A percentile compares a stretch with the other conserved stretches of the same genome.
Conservation (phyloP, 2,888 invertebrate species). For the Dioctria linearis region DNA sequence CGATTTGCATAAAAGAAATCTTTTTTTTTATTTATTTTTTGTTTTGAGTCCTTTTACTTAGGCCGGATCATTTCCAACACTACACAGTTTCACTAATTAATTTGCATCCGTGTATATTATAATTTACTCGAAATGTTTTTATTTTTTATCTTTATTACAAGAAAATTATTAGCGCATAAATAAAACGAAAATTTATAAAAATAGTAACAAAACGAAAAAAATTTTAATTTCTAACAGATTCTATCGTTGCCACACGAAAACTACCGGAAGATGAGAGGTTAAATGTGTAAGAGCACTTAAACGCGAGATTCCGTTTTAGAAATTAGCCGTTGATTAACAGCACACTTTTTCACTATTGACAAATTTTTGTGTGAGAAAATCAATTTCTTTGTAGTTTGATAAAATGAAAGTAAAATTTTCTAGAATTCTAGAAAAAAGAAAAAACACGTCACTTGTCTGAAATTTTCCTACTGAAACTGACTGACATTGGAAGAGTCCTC, state of each 20-base stretch:
- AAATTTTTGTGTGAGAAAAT: constrained; percentile 12
- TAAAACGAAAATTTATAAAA: constrained; percentile 37
- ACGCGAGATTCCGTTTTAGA: background rate
- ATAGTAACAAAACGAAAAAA: constrained; percentile 22
- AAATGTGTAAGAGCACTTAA: background rate
- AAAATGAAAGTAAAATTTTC: constrained; percentile 23
- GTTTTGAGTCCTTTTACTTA: constrained; percentile 4
- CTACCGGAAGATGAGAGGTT: constrained; percentile 18
- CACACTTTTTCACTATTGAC: background rate
- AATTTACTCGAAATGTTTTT: constrained; percentile 15
- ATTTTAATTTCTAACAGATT: constrained; percentile 5
- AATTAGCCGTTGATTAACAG: background rate
- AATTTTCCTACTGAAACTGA: constrained; percentile 34
- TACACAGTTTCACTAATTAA: constrained; percentile 9
- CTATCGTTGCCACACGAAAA: constrained; percentile 7
- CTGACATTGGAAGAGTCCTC: background rate
- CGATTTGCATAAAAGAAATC: background rate
- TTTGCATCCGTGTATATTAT: constrained; percentile 45
- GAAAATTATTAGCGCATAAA: background rate
- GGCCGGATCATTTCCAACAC: constrained; percentile 27
- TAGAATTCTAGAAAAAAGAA: constrained; percentile 8
- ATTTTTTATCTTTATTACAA: constrained; percentile 26
- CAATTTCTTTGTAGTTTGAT: constrained; percentile 17
- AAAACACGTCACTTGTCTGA: constrained; percentile 49
- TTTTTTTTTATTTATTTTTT: constrained; percentile 6